These are phyloP conservation scores for Pleuronectes platessa DNA, from an alignment of 2,113 vertebrate species.

Conservation along the genomic window DNA sequence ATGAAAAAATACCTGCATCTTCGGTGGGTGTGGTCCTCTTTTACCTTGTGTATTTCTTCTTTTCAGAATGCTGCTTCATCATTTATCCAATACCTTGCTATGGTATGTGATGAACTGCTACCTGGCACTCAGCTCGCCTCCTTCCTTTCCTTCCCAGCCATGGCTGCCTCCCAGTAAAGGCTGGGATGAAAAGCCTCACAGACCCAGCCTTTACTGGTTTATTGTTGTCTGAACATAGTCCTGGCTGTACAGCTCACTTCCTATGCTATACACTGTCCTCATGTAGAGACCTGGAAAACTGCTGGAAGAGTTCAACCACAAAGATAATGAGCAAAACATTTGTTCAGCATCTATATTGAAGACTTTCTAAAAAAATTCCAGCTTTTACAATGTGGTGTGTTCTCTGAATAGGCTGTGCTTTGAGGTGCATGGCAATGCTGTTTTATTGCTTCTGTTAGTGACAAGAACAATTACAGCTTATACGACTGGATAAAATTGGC, in stretches of 20 bases:
- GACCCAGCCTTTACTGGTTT: conserved; percentile 19
- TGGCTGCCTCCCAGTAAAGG: conserved; percentile 14
- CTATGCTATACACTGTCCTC: not conserved
- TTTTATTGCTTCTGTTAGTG: conserved; percentile 28
- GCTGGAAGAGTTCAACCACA: not conserved
- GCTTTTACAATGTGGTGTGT: conserved; percentile 1
- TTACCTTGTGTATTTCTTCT: too few species aligned
- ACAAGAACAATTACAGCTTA: conserved; percentile 1
- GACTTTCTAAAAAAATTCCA: conserved; percentile 1
- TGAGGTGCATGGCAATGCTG: not conserved
- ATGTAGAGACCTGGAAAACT: not conserved
- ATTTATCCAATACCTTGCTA: conserved; percentile 10
- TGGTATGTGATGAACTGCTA: not conserved
- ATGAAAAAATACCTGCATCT: not conserved
- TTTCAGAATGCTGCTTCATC: not conserved
- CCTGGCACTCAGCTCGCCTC: conserved; percentile 20
- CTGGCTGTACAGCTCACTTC: conserved; percentile 5
- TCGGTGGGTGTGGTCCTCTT: not conserved
- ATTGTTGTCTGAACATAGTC: conserved; percentile 21
- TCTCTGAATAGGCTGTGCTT: conserved; percentile 27
- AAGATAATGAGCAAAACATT: conserved; percentile 34
- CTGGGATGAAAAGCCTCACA: conserved; percentile 23
- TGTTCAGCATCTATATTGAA: not conserved
- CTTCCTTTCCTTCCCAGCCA: not conserved
- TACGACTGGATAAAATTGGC: conserved; percentile 3